A percentile compares a stretch with the other conserved stretches of the same genome.
Evolutionary conservation across 1,140 invertebrate genomes (phyloP).

Genomic region (Drosophila melanica): DNA sequence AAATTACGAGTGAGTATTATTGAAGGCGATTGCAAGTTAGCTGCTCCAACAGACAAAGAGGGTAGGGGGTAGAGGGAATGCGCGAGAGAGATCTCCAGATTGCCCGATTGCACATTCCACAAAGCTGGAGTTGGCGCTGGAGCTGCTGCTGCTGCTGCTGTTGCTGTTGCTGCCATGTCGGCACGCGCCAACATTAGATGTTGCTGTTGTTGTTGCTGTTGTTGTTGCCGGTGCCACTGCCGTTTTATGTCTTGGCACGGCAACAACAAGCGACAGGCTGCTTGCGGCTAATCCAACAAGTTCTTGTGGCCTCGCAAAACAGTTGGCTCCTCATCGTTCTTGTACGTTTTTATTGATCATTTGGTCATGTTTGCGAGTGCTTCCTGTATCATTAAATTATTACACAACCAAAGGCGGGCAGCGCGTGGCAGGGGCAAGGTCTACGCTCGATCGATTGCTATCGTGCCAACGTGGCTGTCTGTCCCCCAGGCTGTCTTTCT

Average conservation of each 20-base stretch:
- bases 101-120: constrained; percentile 70
- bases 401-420: constrained; percentile 54
- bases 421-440: not conserved
- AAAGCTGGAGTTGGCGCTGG: constrained; percentile 22
- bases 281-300: constrained; percentile 79
- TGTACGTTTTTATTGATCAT: constrained; percentile 79
- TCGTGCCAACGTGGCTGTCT: not conserved
- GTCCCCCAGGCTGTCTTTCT: constrained; percentile 1
- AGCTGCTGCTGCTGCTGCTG: constrained; percentile 32
- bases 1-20: constrained; percentile 61
- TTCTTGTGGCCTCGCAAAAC: constrained; percentile 51
- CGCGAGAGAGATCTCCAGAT: constrained; percentile 25
- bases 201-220: constrained; percentile 37
- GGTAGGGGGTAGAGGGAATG: not conserved
- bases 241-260: constrained; percentile 41
- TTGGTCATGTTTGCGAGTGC: constrained; percentile 81
- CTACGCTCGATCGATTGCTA: not conserved
- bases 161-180: constrained; percentile 35
- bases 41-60: not conserved
- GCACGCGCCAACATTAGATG: constrained; percentile 76
- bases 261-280: constrained; percentile 37
- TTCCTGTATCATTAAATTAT: constrained; percentile 83
- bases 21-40: constrained; percentile 36
- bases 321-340: constrained; percentile 57
- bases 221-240: constrained; percentile 19